Base-by-base conservation (phyloP, 1,140 invertebrate genomes). In the Pogonus chalceus region DNA sequence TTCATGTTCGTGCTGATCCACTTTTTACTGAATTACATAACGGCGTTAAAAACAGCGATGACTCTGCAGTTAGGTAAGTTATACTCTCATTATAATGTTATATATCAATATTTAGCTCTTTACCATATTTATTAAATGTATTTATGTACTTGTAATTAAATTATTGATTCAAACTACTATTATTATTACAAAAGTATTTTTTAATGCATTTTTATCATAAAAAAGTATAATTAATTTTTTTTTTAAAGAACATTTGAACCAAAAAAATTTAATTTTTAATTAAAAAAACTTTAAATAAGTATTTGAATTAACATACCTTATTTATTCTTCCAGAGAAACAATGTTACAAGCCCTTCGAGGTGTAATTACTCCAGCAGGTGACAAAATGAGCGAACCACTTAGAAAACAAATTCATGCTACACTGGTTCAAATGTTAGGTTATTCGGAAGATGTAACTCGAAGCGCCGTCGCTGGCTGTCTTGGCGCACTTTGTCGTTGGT, bases 21-120 rank as follows among this genome's bases (percentile, higher is more conserved):
- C 73, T 97, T 1, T 96, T 96, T 71, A 83, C 83, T 22, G 95
- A 98, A 69, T 76, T 98, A 57, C 89, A 93, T 65, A 87, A 83
- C 65, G 84, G 83, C 23, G 82, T 95, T 23, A 91, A 91, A 72
- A 85, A 76, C 59, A 76, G 85, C 0, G 91, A 95, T 64, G 92
- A 96, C 72, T 76, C 81, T 35, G 75, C 80, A 46, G 81, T 95
- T 46, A 84, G 85, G 78, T 85, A 69, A n/a, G n/a, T n/a, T n/a
- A n/a, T n/a, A n/a, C n/a, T n/a, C n/a, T n/a, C n/a, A n/a, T n/a
- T n/a, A n/a, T n/a, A n/a, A n/a, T n/a, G n/a, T n/a, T n/a, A n/a
- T n/a, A n/a, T n/a, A n/a, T n/a, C n/a, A n/a, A n/a, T n/a, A n/a
- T n/a, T n/a, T n/a, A n/a, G n/a, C n/a, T n/a, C n/a, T n/a, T n/a